phyloP scores from a whole-genome alignment of 2,888 invertebrate species.

The Sylvicola cinctus region DNA sequence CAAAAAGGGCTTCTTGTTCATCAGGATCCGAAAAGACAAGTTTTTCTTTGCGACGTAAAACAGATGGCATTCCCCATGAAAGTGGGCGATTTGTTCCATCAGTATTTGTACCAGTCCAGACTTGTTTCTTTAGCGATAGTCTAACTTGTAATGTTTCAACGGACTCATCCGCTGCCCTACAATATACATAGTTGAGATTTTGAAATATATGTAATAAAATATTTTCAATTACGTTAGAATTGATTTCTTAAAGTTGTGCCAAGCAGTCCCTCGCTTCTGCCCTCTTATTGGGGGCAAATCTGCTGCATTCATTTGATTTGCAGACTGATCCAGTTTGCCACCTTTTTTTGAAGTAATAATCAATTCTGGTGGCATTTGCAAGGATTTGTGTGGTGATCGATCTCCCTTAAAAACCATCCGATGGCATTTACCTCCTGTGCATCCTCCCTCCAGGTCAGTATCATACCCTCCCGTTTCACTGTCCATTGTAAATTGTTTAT shows the following conservation, averaged over 20 bases:
- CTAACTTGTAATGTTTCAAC: slow-evolving; percentile 34
- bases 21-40: slow-evolving; percentile 33
- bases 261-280: not conserved
- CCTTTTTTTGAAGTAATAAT: slow-evolving; percentile 25
- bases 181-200: not conserved
- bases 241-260: not conserved
- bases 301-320: not conserved
- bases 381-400: not conserved
- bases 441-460: not conserved
- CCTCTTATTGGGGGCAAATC: not conserved
- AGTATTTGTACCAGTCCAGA: slow-evolving; percentile 46
- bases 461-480: not conserved
- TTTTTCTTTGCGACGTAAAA: no score
- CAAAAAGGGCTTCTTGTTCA: slow-evolving; percentile 34
- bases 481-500: not conserved
- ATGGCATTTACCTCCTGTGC: not conserved
- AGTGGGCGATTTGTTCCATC: slow-evolving; percentile 24
- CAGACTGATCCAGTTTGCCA: not conserved
- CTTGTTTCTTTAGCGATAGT: slow-evolving; percentile 45
- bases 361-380: slow-evolving; percentile 26
- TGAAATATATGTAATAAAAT: not conserved
- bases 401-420: not conserved
- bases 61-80: slow-evolving; percentile 44
- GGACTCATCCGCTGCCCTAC: slow-evolving; percentile 3
- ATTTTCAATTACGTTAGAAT: not conserved